These are phyloP conservation scores for Mastomys coucha DNA, from an alignment of 2,113 vertebrate genomes.

Conservation along the genomic window DNA sequence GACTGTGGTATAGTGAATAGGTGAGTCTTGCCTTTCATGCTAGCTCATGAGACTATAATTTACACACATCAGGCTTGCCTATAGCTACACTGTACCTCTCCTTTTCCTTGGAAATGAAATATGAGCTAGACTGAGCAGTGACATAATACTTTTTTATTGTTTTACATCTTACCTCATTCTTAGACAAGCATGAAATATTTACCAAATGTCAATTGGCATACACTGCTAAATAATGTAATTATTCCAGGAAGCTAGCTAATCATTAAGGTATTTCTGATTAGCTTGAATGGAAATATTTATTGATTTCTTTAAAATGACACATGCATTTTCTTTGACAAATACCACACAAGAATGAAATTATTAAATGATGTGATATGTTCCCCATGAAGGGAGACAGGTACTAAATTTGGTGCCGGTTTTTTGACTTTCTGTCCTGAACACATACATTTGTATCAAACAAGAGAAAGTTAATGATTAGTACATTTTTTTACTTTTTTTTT, in stretches of 20 bases:
- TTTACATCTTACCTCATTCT: constrained; percentile 70
- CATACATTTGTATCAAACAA: background rate
- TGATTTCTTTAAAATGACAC: constrained; percentile 54
- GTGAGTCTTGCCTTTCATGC: background rate
- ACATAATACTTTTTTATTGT: constrained; percentile 56
- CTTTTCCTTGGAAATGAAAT: constrained; percentile 23
- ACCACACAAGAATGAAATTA: background rate
- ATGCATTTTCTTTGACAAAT: constrained; percentile 29
- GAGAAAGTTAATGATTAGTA: background rate
- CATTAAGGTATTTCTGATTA: constrained; percentile 70
- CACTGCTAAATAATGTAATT: constrained; percentile 37
- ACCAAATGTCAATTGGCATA: constrained; percentile 57
- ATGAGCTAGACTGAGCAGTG: background rate
- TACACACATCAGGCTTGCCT: background rate
- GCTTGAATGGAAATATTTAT: constrained; percentile 59
- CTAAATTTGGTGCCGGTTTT: background rate
- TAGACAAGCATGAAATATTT: constrained; percentile 54
- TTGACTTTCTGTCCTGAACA: background rate
- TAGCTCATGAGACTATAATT: background rate
- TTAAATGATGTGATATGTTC: background rate
- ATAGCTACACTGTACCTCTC: constrained; percentile 14
- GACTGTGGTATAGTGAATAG: too few species aligned
- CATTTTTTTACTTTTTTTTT: background rate
- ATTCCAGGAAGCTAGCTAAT: constrained; percentile 37
- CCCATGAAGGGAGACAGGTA: background rate